Conservation (phyloP, 2,888 invertebrate species). For the Oxytorus armatus region DNA sequence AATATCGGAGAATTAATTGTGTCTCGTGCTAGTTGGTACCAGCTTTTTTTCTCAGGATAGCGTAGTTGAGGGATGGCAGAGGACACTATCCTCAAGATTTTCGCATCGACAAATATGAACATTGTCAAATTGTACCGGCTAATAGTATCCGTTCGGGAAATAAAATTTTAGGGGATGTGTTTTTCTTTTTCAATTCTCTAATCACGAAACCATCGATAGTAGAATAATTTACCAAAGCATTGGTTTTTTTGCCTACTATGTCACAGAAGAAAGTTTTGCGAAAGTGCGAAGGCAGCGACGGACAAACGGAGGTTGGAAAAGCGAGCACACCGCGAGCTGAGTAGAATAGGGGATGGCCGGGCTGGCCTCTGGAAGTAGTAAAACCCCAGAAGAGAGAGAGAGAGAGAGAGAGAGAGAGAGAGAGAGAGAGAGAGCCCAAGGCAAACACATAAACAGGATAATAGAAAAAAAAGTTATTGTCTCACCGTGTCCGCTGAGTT, state of each 20-base stretch:
- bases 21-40: slow-evolving; percentile 74
- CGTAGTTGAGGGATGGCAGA: background rate
- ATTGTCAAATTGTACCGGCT: background rate
- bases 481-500: slow-evolving; percentile 38
- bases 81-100: slow-evolving; percentile 23
- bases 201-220: too few species aligned
- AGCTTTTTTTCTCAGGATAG: slow-evolving; percentile 43
- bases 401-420: slow-evolving; percentile 37
- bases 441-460: slow-evolving; percentile 67
- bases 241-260: too few species aligned
- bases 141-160: too few species aligned
- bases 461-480: slow-evolving; percentile 72
- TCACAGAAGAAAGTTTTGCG: background rate
- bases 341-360: slow-evolving; percentile 36
- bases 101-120: too few species aligned
- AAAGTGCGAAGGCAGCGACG: background rate
- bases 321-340: slow-evolving; percentile 15
- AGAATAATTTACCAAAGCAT: too few species aligned
- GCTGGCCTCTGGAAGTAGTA: slow-evolving; percentile 53
- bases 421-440: slow-evolving; percentile 51
- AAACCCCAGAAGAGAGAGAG: slow-evolving; percentile 35
- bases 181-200: too few species aligned
- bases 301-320: background rate
- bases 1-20: slow-evolving; percentile 74
- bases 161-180: too few species aligned